phyloP scores from a whole-genome alignment of 64 coral and sea anemone genomes.

The Platygyra sinensis region DNA sequence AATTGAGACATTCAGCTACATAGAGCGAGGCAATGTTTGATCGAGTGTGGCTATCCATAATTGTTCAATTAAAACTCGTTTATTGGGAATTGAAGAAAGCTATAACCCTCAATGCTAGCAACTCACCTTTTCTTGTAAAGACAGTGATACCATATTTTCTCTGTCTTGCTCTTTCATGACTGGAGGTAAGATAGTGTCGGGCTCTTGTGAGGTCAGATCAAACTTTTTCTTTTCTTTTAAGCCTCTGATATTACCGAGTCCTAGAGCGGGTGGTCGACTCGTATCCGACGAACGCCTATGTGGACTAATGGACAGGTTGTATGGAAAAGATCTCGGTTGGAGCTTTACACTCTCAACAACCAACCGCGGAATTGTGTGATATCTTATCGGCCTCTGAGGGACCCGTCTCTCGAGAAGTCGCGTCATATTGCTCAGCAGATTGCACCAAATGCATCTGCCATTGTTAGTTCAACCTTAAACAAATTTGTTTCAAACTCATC shows the following conservation, averaged over 20 bases:
- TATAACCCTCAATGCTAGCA: no score
- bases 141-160: neutral
- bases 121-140: neutral
- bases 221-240: constrained; percentile 7
- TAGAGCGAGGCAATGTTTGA: no score
- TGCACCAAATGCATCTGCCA: neutral
- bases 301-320: constrained; percentile 10
- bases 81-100: no score
- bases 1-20: no score
- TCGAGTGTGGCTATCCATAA: no score
- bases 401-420: neutral
- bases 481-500: neutral
- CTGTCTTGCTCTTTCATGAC: neutral
- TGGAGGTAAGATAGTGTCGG: neutral
- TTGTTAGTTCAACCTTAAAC: neutral
- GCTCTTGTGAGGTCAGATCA: neutral
- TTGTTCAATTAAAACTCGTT: no score
- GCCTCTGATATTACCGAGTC: constrained; percentile 6
- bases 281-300: neutral
- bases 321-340: neutral
- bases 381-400: neutral
- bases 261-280: constrained; percentile 14
- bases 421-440: neutral
- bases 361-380: constrained; percentile 20
- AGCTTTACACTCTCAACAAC: neutral